A percentile compares a stretch with the other conserved stretches of the same genome.
Conservation (phyloP, 2,797 vertebrate genomes). For the Remorina albescens region DNA sequence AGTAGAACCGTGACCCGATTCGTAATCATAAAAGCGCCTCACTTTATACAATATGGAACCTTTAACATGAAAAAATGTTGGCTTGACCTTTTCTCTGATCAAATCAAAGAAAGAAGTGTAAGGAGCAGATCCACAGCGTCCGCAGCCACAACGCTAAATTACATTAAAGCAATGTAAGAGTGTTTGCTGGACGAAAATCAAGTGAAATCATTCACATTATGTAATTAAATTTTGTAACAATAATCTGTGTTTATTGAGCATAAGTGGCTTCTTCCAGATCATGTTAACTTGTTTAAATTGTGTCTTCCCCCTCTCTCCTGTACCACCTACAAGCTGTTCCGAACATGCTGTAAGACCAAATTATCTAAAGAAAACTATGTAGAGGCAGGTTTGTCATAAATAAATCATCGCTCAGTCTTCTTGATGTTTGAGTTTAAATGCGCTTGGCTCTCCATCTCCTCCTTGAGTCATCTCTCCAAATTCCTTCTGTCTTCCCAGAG, state of each 20-base stretch:
- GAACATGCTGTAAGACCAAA: slow-evolving; percentile 30
- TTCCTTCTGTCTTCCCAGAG: slow-evolving; percentile 70
- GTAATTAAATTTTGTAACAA: slow-evolving; percentile 22
- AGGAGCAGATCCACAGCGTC: slow-evolving; percentile 27
- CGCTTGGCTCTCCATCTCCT: slow-evolving; percentile 60
- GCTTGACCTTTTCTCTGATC: not conserved
- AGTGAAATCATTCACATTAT: slow-evolving; percentile 29
- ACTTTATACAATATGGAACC: no score
- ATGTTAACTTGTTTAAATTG: slow-evolving; percentile 23
- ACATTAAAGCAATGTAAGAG: slow-evolving; percentile 35
- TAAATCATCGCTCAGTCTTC: slow-evolving; percentile 49
- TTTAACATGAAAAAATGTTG: slow-evolving; percentile 4
- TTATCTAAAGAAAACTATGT: slow-evolving; percentile 27
- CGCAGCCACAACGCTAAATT: slow-evolving; percentile 43
- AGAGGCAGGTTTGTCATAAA: slow-evolving; percentile 45
- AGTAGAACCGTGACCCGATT: no score
- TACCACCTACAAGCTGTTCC: slow-evolving; percentile 29
- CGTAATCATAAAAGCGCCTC: no score
- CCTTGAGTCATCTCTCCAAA: slow-evolving; percentile 74
- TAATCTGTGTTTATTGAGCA: not conserved
- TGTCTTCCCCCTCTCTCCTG: not conserved
- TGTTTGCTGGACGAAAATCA: slow-evolving; percentile 23
- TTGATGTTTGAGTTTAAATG: slow-evolving; percentile 52
- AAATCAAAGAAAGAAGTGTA: not conserved
- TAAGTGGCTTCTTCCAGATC: not conserved